Percentiles rank a stretch among this genome's conserved stretches.
phyloP scores from a whole-genome alignment of 37 sponge, comb jelly and placozoan species.

The Axinella damicornis region DNA sequence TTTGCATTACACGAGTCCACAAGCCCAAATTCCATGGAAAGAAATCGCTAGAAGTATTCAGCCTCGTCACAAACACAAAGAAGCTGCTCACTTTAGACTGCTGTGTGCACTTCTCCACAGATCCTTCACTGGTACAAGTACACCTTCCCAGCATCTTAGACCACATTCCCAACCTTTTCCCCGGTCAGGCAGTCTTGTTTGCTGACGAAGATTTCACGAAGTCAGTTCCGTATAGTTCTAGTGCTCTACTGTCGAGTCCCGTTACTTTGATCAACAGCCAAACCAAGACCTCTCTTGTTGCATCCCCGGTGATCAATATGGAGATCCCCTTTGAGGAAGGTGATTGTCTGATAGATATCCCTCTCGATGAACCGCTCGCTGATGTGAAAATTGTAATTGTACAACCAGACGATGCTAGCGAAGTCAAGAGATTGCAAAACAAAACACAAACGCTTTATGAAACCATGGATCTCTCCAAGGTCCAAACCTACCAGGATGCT shows the following conservation, averaged over 20 bases:
- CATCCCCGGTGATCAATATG: not conserved
- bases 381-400: no score
- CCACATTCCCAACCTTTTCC: not conserved
- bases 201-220: not conserved
- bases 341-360: no score
- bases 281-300: constrained; percentile 3
- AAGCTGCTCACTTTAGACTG: not conserved
- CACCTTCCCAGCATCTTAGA: not conserved
- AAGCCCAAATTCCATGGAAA: not conserved
- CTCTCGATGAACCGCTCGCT: no score
- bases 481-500: no score
- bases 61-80: not conserved
- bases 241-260: not conserved
- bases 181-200: not conserved
- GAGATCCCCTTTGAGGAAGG: no score
- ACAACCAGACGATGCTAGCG: no score
- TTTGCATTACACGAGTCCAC: not conserved
- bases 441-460: no score
- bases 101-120: not conserved
- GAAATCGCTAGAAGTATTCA: not conserved
- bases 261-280: not conserved
- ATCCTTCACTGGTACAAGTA: not conserved
- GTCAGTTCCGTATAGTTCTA: not conserved
- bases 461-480: no score
- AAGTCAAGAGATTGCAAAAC: no score